Base-by-base conservation (phyloP, 2,888 invertebrate species). In the Mesoligia furuncula region DNA sequence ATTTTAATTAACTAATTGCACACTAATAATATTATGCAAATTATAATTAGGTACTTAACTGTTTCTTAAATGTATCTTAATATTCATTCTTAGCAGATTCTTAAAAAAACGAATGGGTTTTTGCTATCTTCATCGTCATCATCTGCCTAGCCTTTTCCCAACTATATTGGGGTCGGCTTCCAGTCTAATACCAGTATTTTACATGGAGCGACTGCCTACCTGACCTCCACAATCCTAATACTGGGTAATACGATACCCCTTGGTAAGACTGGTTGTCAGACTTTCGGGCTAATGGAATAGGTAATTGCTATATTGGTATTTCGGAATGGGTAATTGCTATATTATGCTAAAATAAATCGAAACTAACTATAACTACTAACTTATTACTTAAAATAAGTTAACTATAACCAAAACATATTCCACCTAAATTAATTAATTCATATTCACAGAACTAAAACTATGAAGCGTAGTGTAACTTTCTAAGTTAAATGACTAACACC, bases 401-500 rank as follows among this genome's bases (percentile, higher is more conserved):
- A 45, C 27, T n/a, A n/a, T 62, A 45, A 61, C 2, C 31, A 36
- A 59, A 59, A n/a, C 5, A 36, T 27, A n/a, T 42, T 20, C 51
- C 0, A 48, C 4, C 24, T 39, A 54, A 45, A n/a, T 36, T n/a
- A 48, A 73, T 27, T 39, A 42, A 20, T 45, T 51, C 15, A 42
- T 6, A 45, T 59, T 45, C 4, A 42, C 11, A 61, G 39, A 24
- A 69, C 61, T n/a, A 24, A 48, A 51, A 61, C 42, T 54, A 54
- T 24, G 8, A 51, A 67, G 15, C 27, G 20, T 57, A 57, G 51
- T 79, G n/a, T 15, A 11, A 57, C 4, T 61, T 51, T 11, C 15
- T 51, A 59, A 31, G 5, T 59, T 64, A 48, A 75, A 76, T 70
- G 7, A 72, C 15, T 39, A 61, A 61, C 31, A 54, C 39, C 42